These are phyloP conservation scores for Suncus etruscus DNA, from an alignment of 2,113 vertebrate species.

Conservation along the genomic window DNA sequence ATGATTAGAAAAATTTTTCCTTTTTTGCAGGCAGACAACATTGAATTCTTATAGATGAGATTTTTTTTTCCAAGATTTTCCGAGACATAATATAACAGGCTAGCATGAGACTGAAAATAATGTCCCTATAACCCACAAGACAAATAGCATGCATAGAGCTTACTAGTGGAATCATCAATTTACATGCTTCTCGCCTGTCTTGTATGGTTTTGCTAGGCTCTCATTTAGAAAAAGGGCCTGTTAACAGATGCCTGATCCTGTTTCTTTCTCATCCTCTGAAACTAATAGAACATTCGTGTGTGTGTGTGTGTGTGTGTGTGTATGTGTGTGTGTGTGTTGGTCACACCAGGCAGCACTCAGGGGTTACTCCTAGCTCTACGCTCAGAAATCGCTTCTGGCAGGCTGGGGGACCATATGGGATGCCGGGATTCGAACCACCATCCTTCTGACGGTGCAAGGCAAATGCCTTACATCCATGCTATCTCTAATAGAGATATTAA, in stretches of 20 bases:
- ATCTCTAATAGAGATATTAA: not conserved
- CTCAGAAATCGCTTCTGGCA: no score
- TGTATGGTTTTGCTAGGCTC: no score
- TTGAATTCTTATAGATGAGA: not conserved
- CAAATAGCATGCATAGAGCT: not conserved
- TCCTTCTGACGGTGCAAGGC: no score
- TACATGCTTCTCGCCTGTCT: not conserved
- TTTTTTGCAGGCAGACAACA: not conserved
- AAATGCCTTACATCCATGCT: no score
- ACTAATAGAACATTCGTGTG: not conserved
- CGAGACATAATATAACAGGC: not conserved
- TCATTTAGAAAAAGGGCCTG: not conserved
- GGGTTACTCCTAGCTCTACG: no score
- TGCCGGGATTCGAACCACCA: no score
- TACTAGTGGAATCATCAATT: not conserved
- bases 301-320: no score
- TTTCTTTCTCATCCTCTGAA: slow-evolving; percentile 37
- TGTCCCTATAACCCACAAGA: not conserved
- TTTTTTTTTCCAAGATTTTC: slow-evolving; percentile 42
- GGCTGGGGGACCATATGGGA: no score
- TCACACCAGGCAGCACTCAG: no score
- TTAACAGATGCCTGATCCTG: not conserved
- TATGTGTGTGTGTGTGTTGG: no score
- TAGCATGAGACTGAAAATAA: not conserved
- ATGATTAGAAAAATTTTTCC: not conserved